Evolutionary conservation across 2,797 vertebrate species (phyloP), one percentile per base, ranked within the genome.

Genomic region (Falco novaeseelandiae): DNA sequence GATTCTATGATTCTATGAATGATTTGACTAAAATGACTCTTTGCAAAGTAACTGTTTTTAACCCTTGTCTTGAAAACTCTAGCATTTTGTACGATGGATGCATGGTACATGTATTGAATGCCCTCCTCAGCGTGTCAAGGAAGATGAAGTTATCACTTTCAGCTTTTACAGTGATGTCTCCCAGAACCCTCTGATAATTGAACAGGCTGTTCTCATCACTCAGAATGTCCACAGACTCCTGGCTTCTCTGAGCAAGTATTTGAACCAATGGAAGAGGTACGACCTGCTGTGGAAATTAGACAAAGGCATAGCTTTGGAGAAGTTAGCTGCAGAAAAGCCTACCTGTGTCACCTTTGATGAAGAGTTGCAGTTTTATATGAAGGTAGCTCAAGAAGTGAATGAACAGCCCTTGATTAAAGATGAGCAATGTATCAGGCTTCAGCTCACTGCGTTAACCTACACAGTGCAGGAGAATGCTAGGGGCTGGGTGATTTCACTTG

Each of bases 41-140:
- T 14, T 19, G 21, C 58, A 78, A n/a, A 40, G 22, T 90, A n/a
- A 89, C 19, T 22, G 22, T 76, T 82, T 93, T 82, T 65, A 36
- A 80, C 51, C 59, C 12, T 29, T 62, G 14, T 88, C 70, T 93
- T 89, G 17, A 32, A 86, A 74, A 54, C 30, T 57, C 20, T 82
- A 99, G 99, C 90, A 97, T 66, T 99, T 99, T 79, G 66, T 99
- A 14, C 99, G 99, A 8, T 99, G 99, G 99, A 99, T 99, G 99
- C 97, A 97, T 1, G 99, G 99, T 49, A 99, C 98, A 4, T 99
- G 99, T 87, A 98, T 99, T 10, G 98, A 99, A 36, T 99, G 99
- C 92, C 98, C 99, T 26, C 98, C 99, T 12, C 99, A 99, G 94
- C 97, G 16, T 2, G 84, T 98, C 10, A 95, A 93, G 4, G 98